Base-by-base conservation (phyloP, 92 coral and sea anemone species). In the Phenganax subtilis region DNA sequence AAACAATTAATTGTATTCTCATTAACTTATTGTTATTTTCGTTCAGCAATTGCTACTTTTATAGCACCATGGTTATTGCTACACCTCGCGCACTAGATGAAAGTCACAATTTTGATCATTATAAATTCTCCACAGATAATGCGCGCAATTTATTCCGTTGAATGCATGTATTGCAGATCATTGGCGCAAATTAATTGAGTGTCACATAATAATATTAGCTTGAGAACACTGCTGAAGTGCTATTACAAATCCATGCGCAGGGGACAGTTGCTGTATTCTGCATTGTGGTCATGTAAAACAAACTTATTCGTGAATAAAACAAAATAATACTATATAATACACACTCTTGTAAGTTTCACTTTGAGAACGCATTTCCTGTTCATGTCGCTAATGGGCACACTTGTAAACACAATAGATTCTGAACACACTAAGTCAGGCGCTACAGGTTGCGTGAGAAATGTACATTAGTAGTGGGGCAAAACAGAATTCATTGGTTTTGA, bases 111-210 rank as follows among this genome's bases (percentile, higher is more conserved):
- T 15, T 66, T 6, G 72, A 20, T 51, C 15, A 27, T 11, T 29
- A 9, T 27, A 9, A 12, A 66, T 9, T 0, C 10, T 29, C 8
- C 20, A 3, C 27, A 11, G 3, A 20, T 7, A 44, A 10, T 10
- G 70, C 8, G 12, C 30, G 70, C 70, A n/a, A 14, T 3, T 20
- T 11, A 37, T 68, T 68, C 10, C 73, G 73, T 37, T 10, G 15
- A 30, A 68, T 68, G 37, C 70, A 64, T 68, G 73, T 68, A 68
- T 44, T 64, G 37, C 52, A 30, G 54, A 68, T 68, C 54, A 30
- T 30, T 68, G 7, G 54, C 73, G 73, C 73, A 68, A 68, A 68
- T 68, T 68, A 68, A 68, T 68, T 68, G 73, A 68, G 73, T 68
- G 73, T 68, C 54, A 68, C 73, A 68, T 6, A 68, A 64, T 64